phyloP scores from a whole-genome alignment of 2,888 invertebrate species.

The Tachina grossa region DNA sequence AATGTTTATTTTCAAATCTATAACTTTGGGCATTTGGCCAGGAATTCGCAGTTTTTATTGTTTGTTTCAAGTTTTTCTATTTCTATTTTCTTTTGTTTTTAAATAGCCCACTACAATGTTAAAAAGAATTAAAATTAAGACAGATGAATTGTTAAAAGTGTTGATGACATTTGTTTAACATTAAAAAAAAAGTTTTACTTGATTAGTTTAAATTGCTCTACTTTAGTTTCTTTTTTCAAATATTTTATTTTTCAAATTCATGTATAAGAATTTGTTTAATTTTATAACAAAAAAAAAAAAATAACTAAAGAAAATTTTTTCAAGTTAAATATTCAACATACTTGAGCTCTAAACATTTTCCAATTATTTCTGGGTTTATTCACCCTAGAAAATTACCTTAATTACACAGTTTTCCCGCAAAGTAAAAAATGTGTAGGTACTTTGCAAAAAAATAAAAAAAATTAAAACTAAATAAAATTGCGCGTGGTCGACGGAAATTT shows the following conservation, averaged over 20 bases:
- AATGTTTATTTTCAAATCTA: conserved; percentile 14
- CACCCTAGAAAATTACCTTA: conserved; percentile 31
- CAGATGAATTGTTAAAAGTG: conserved; percentile 1
- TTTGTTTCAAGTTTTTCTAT: background rate
- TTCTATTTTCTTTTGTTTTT: background rate
- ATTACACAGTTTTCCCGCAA: conserved; percentile 2
- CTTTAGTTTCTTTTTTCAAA: conserved; percentile 18
- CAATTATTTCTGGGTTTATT: background rate
- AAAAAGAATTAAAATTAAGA: background rate
- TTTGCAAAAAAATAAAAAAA: conserved; percentile 17
- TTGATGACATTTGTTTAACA: conserved; percentile 47
- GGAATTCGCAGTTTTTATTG: conserved; percentile 23
- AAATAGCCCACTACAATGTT: conserved; percentile 27
- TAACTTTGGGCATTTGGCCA: conserved; percentile 51
- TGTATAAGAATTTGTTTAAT: conserved; percentile 2
- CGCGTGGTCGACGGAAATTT: conserved; percentile 60
- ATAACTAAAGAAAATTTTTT: background rate
- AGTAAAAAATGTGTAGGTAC: conserved; percentile 17
- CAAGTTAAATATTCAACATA: background rate
- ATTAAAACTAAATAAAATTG: conserved; percentile 4
- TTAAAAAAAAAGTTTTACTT: background rate
- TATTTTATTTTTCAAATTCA: background rate
- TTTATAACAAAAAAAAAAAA: conserved; percentile 24
- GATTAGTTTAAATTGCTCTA: conserved; percentile 30
- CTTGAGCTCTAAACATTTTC: background rate